These are phyloP conservation scores for Syndactyla subalaris DNA, from an alignment of 2,797 vertebrate species.

Conservation along the genomic window DNA sequence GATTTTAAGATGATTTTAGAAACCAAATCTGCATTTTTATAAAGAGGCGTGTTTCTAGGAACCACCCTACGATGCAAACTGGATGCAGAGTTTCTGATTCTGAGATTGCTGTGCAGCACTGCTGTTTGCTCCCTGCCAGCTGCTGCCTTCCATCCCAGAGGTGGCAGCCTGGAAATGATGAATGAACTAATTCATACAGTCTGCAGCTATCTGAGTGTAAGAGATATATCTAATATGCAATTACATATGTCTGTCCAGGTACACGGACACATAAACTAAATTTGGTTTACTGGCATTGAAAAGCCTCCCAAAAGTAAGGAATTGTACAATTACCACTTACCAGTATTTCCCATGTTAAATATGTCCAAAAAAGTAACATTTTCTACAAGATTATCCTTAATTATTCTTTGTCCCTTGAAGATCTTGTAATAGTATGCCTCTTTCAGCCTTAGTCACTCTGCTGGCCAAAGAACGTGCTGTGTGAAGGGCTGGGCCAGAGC, in stretches of 20 bases:
- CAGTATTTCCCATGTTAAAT: neutral
- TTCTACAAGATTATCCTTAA: slow-evolving; percentile 13
- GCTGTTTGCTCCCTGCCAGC: neutral
- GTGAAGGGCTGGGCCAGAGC: slow-evolving; percentile 16
- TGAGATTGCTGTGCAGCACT: neutral
- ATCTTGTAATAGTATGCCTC: neutral
- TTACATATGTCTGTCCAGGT: neutral
- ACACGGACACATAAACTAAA: neutral
- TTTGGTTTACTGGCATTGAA: neutral
- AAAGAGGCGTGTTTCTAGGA: neutral
- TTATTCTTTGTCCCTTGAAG: neutral
- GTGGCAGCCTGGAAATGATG: slow-evolving; percentile 24
- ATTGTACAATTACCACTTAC: neutral
- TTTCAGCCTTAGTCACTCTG: neutral
- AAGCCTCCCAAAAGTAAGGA: neutral
- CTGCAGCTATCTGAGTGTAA: neutral
- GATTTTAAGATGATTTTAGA: neutral
- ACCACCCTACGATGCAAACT: neutral
- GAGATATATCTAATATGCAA: neutral
- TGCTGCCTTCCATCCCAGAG: slow-evolving; percentile 25
- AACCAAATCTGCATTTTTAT: neutral
- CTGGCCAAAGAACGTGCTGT: neutral
- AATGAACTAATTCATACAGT: slow-evolving; percentile 25
- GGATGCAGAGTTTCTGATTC: neutral
- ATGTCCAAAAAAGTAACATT: neutral